Evolutionary conservation across 2,797 vertebrate species (phyloP).

Genomic region (Poliocrania exsul): DNA sequence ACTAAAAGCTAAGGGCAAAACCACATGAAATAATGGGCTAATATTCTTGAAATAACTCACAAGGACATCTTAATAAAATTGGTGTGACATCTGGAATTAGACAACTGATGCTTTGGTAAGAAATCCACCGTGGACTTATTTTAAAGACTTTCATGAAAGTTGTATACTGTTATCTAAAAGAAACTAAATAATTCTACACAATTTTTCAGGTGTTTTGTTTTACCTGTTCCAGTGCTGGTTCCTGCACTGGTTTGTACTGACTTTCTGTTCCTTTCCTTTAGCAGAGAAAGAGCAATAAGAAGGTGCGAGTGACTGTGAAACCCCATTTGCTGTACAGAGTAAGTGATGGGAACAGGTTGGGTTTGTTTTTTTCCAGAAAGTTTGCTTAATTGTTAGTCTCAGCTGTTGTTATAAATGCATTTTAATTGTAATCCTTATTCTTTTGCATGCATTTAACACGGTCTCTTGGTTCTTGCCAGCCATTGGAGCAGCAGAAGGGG

Average conservation of each 20-base stretch:
- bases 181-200: background rate
- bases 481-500: conserved; percentile 92
- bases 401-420: background rate
- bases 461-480: conserved; percentile 74
- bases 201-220: background rate
- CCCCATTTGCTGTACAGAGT: conserved; percentile 95
- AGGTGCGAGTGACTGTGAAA: conserved; percentile 97
- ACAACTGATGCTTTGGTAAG: background rate
- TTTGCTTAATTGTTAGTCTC: background rate
- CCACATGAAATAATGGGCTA: background rate
- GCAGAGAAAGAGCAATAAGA: conserved; percentile 92
- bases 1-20: background rate
- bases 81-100: background rate
- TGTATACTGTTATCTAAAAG: background rate
- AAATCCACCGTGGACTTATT: background rate
- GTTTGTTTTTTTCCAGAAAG: background rate
- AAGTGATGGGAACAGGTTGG: conserved; percentile 36
- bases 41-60: background rate
- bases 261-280: conserved; percentile 62
- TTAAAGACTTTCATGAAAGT: background rate
- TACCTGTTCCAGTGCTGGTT: background rate
- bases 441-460: background rate
- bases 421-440: background rate
- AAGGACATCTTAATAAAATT: background rate
- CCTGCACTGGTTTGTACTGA: background rate